Evolutionary conservation across 2,113 vertebrate genomes (phyloP), one percentile per base, ranked within the genome.

Genomic region (Narcine bancroftii): DNA sequence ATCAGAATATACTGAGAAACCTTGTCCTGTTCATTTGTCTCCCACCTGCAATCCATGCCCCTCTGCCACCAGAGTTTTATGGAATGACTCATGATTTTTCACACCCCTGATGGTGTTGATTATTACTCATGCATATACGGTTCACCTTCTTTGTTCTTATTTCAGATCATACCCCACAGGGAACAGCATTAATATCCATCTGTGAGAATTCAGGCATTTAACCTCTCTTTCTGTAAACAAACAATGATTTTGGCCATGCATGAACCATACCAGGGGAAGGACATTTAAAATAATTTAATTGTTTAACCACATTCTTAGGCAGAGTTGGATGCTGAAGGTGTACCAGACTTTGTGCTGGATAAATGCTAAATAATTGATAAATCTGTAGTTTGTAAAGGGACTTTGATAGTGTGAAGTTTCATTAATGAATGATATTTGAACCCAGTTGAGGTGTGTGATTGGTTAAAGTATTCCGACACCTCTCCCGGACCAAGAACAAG

Each of bases 391-490:
- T 45, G 63, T 91, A 42, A 69, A 29, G 42, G 65, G 63, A 69
- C 45, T 87, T 91, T 45, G 60, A 53, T 10, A 69, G 87, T 66
- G 63, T 91, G 87, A 91, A 91, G 36, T 91, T 91, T 91, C 87
- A 66, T 42, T 65, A 45, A 66, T 33, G 60, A 91, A 91, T 26
- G 87, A 91, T 69, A 91, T 45, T 26, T 69, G 87, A 91, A 91
- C 21, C 10, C 13, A 63, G 39, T 66, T 2, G 63, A 29, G 63
- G 39, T 91, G 60, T 45, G 63, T 91, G 87, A 66, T 69, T 91
- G 60, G 36, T 91, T 69, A 91, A 42, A 42, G n/a, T 91, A 91
- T 91, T 91, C 87, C 6, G 63, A 69, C 87, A 91, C 87, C 87
- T 91, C 65, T 6, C 26, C 2, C 29, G 63, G 36, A 91, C 60